A percentile compares a stretch with the other conserved stretches of the same genome.
Conservation (phyloP, 2,797 vertebrate genomes). For the Peromyscus eremicus region DNA sequence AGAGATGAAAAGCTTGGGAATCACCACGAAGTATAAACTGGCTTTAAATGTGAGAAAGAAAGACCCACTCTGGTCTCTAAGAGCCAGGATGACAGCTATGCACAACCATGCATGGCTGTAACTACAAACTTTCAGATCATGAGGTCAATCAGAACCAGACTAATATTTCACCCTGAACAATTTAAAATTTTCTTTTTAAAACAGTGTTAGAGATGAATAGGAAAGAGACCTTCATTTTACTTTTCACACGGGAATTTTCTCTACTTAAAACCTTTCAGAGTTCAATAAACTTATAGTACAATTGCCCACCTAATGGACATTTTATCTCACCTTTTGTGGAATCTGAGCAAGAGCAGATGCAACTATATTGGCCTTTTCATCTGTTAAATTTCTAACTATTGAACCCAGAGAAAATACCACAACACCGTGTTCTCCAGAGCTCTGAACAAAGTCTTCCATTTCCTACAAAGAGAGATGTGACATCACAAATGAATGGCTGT, state of each 20-base stretch:
- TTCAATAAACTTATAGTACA: neutral
- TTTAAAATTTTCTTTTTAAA: neutral
- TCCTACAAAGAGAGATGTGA: neutral
- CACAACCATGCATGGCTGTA: neutral
- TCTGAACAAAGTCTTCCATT: constrained; percentile 52
- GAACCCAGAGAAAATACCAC: constrained; percentile 56
- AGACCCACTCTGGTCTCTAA: neutral
- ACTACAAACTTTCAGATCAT: neutral
- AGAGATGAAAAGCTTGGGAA: neutral
- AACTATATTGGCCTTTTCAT: neutral
- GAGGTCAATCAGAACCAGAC: neutral
- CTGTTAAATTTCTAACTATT: neutral
- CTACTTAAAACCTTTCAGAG: neutral
- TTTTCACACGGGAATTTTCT: neutral
- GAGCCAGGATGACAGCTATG: neutral
- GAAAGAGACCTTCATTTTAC: neutral
- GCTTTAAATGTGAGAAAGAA: neutral
- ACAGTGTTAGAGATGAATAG: neutral
- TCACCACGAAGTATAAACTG: neutral
- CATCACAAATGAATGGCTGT: neutral
- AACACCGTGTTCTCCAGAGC: constrained; percentile 9
- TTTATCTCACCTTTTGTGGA: constrained; percentile 34
- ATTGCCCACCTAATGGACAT: no score
- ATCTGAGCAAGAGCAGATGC: constrained; percentile 15
- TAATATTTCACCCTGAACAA: neutral